Base-by-base conservation (phyloP, 2,888 invertebrate species). In the Dorcus hopei region DNA sequence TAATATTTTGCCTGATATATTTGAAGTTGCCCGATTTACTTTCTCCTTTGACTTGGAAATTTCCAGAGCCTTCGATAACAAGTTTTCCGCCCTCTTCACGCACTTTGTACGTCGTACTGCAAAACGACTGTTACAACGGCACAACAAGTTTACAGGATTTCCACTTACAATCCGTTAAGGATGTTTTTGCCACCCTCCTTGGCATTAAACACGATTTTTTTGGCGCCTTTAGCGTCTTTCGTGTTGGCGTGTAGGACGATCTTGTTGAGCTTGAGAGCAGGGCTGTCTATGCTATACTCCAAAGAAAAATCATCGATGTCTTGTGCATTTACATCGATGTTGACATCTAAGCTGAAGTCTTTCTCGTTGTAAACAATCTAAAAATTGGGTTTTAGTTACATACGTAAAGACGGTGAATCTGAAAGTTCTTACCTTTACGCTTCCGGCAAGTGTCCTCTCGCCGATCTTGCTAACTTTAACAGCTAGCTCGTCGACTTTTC, bases 51-150 rank as follows among this genome's bases (percentile, higher is more conserved):
- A 88, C 81, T 68, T 86, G 87, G 11, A 91, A 80, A 42, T 83
- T 85, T 1, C 92, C 92, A 6, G 86, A 87, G 0, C 91, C 92
- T 73, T 92, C 91, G 6, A 91, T 80, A 54, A 88, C 87, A 52
- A 83, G 81, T 73, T 90, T 90, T 9, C 85, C 85, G 38, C 84
- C 86, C 73, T 90, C 89, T 58, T 87, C 85, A 64, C 88, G 87
- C 60, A 86, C 83, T 59, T 85, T 85, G 76, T 87, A 91, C 4
- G 83, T 86, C 2, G 88, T 87, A 70, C 86, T 87, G 65, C 1
- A 68, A 48, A 38, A 33, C 26, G 26, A 33, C 4, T 33, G 7
- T 33, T 33, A 33, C 0, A 19, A 9, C n/a, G 47, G 26, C 9
- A 45, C 23, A 9, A 45, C 9, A 23, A 9, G 16, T 9, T 19